phyloP scores from a whole-genome alignment of 2,888 invertebrate species.

The Tetropium fuscum region DNA sequence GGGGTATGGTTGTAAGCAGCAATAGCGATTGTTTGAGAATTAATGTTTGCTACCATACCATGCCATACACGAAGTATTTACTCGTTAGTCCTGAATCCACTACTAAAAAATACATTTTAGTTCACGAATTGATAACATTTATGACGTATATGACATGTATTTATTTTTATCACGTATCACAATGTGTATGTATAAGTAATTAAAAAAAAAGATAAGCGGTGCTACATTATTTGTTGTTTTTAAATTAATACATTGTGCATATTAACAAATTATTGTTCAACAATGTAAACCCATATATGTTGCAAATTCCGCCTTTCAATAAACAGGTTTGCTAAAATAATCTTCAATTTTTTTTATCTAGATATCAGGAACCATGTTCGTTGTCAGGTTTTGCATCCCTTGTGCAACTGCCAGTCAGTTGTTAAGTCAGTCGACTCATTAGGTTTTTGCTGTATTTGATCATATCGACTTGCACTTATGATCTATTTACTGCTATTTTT shows the following conservation, averaged over 20 bases:
- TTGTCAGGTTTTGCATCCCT: no score
- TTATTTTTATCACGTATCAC: constrained; percentile 3
- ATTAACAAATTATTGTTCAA: background rate
- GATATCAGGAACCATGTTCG: no score
- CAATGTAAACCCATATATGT: background rate
- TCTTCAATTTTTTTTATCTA: no score
- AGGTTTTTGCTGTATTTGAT: no score
- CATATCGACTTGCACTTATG: no score
- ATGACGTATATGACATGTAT: constrained; percentile 17
- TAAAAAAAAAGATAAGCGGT: constrained; percentile 2
- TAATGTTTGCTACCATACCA: constrained; percentile 4
- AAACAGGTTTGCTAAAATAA: no score
- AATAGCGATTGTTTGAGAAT: background rate
- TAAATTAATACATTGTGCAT: background rate
- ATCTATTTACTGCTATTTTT: no score
- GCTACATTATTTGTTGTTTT: constrained; percentile 16
- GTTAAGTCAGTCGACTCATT: no score
- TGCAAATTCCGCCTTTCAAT: no score
- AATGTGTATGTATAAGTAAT: constrained; percentile 8
- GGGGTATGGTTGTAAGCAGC: background rate
- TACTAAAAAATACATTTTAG: background rate
- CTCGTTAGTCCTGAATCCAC: background rate
- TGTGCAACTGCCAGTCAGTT: no score
- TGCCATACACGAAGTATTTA: background rate
- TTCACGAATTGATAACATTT: constrained; percentile 17